Conservation (phyloP, 2,888 invertebrate species). For the Stomorhina lunata region DNA sequence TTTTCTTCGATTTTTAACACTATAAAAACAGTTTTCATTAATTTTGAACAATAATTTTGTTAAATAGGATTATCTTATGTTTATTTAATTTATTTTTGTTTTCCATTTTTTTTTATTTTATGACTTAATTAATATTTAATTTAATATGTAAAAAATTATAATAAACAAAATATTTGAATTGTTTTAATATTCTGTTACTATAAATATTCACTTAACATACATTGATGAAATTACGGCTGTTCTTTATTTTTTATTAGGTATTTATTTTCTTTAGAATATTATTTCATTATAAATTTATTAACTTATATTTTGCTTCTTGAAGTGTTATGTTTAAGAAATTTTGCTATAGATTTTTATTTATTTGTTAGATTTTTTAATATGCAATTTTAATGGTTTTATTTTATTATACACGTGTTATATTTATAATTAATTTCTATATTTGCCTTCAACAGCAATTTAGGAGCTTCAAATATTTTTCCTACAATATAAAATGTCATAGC, state of each 20-base stretch:
- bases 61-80: constrained; percentile 26
- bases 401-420: constrained; percentile 60
- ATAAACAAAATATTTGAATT: constrained; percentile 47
- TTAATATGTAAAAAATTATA: constrained; percentile 47
- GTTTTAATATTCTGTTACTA: constrained; percentile 33
- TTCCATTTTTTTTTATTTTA: constrained; percentile 26
- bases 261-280: constrained; percentile 56
- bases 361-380: constrained; percentile 51
- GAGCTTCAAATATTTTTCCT: constrained; percentile 51
- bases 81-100: constrained; percentile 14
- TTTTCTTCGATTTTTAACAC: constrained; percentile 22
- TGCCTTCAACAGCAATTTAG: constrained; percentile 60
- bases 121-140: constrained; percentile 44
- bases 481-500: constrained; percentile 33
- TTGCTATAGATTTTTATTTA: constrained; percentile 59
- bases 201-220: constrained; percentile 61
- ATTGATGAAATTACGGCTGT: constrained; percentile 56
- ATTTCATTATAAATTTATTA: constrained; percentile 15
- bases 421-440: constrained; percentile 53
- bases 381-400: constrained; percentile 52
- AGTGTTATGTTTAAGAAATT: constrained; percentile 63
- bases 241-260: constrained; percentile 29
- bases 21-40: constrained; percentile 42
- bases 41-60: constrained; percentile 54
- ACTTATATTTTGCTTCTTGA: constrained; percentile 30